A percentile compares a stretch with the other conserved stretches of the same genome.
These are phyloP conservation scores for Bradypodion pumilum DNA, from an alignment of 2,797 vertebrate species.

Conservation along the genomic window DNA sequence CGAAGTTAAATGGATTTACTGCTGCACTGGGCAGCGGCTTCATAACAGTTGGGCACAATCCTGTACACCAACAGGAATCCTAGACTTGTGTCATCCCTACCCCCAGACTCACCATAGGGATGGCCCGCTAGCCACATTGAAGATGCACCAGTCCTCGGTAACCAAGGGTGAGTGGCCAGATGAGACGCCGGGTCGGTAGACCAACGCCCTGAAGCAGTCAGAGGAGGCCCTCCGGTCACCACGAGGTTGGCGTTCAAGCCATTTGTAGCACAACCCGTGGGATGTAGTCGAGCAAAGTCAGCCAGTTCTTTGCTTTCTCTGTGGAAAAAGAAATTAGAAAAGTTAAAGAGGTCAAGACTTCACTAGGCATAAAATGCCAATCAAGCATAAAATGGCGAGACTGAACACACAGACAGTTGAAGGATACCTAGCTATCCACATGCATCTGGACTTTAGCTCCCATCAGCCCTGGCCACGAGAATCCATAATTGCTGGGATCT, in stretches of 20 bases:
- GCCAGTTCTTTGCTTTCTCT: conserved; percentile 96
- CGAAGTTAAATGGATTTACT: not conserved
- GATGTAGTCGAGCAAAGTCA: conserved; percentile 90
- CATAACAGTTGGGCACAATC: not conserved
- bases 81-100: not conserved
- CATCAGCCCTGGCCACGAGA: too few species aligned
- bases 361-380: not conserved
- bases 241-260: conserved; percentile 90
- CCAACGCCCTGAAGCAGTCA: conserved; percentile 88
- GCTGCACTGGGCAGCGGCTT: not conserved
- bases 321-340: conserved; percentile 16
- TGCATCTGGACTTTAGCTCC: too few species aligned
- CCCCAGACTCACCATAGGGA: conserved; percentile 84
- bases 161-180: conserved; percentile 90
- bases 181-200: conserved; percentile 86
- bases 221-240: conserved; percentile 90
- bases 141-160: conserved; percentile 87
- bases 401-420: not conserved
- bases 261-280: conserved; percentile 79
- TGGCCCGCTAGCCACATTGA: conserved; percentile 93
- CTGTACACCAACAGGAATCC: not conserved
- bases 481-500: too few species aligned
- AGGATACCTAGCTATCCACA: not conserved
- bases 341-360: fast-evolving
- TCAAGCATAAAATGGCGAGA: not conserved